Percentiles rank a stretch among this genome's conserved stretches.
Evolutionary conservation across 2,113 vertebrate genomes (phyloP).

Genomic region (Tretioscincus oriximinensis): DNA sequence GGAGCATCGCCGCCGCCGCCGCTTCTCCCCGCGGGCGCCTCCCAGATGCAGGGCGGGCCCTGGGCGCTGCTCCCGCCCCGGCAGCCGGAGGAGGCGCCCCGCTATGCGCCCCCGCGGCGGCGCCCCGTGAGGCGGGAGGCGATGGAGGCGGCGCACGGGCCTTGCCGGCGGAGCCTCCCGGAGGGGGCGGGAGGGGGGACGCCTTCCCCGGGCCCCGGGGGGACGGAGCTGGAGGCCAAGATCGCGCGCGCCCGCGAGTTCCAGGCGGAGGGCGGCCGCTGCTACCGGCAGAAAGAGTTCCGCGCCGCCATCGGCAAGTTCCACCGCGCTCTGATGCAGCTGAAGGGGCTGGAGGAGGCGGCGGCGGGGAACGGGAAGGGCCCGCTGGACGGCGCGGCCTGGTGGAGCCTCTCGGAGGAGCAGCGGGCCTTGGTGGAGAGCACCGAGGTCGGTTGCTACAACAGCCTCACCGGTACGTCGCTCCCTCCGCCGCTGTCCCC

Average conservation of each 20-base stretch:
- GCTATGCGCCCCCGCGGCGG: neutral
- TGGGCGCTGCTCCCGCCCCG: constrained; percentile 61
- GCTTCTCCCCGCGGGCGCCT: constrained; percentile 57
- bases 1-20: constrained; percentile 49
- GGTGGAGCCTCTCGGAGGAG: constrained; percentile 78
- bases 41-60: constrained; percentile 77
- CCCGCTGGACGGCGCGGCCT: constrained; percentile 67
- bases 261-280: constrained; percentile 68
- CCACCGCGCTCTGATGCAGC: constrained; percentile 93
- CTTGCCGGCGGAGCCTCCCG: neutral
- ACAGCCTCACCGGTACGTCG: constrained; percentile 85
- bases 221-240: constrained; percentile 85
- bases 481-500: too few species aligned
- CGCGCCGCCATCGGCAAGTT: constrained; percentile 97
- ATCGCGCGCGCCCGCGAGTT: constrained; percentile 77
- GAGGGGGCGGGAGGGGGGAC: constrained; percentile 34
- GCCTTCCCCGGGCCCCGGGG: constrained; percentile 57
- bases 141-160: neutral
- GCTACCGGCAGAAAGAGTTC: constrained; percentile 99
- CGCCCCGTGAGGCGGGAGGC: neutral
- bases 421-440: constrained; percentile 85
- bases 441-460: constrained; percentile 92
- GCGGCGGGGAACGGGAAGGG: constrained; percentile 39
- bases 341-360: constrained; percentile 81
- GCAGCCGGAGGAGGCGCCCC: constrained; percentile 54